A percentile compares a stretch with the other conserved stretches of the same genome.
These are phyloP conservation scores for Sarcophaga bullata DNA, from an alignment of 1,140 invertebrate species.

Conservation along the genomic window DNA sequence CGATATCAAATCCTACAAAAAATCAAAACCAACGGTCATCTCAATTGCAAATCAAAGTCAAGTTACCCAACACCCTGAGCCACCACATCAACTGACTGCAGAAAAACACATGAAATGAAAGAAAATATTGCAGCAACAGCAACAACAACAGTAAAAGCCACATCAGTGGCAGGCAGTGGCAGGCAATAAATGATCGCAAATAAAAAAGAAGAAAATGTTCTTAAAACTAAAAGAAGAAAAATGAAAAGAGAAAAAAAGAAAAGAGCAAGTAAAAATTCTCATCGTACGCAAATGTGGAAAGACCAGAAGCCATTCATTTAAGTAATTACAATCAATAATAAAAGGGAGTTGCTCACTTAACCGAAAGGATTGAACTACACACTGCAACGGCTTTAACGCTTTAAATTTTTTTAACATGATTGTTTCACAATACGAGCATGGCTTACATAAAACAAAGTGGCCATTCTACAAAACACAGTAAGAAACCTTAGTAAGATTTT, in stretches of 20 bases:
- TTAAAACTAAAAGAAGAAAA: background rate
- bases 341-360: constrained; percentile 41
- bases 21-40: background rate
- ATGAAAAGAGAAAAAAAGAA: background rate
- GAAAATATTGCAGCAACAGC: too few relatives aligned
- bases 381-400: constrained; percentile 29
- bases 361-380: constrained; percentile 30
- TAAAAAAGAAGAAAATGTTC: background rate
- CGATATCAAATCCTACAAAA: background rate
- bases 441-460: background rate
- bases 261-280: constrained; percentile 36
- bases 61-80: background rate
- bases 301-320: constrained; percentile 40
- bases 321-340: constrained; percentile 41
- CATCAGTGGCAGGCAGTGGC: too few relatives aligned
- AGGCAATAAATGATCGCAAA: too few relatives aligned
- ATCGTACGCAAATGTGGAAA: constrained; percentile 35
- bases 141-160: too few relatives aligned
- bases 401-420: background rate
- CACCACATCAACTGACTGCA: background rate
- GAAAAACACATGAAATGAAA: too few relatives aligned
- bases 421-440: background rate
- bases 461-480: background rate
- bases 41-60: background rate
- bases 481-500: background rate